A percentile compares a stretch with the other conserved stretches of the same genome.
Evolutionary conservation across 2,113 vertebrate species (phyloP).

Genomic region (Rhinolophus ferrumequinum): DNA sequence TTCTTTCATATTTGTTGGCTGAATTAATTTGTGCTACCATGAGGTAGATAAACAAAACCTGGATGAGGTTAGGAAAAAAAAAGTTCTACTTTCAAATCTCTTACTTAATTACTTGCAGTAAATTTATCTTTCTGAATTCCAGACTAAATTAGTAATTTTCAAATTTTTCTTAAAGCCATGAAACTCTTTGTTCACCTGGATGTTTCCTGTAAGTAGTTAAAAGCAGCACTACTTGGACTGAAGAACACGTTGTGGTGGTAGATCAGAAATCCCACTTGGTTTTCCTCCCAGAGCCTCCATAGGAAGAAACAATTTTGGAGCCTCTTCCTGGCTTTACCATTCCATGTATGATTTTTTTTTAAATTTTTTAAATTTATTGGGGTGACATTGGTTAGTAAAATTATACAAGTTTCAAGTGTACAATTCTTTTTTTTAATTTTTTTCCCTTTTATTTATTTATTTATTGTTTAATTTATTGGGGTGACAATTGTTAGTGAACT

Average conservation of each 20-base stretch:
- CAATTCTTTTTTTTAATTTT: no score
- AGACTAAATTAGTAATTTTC: neutral
- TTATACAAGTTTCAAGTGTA: no score
- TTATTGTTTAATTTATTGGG: no score
- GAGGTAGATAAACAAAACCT: neutral
- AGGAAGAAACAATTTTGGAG: neutral
- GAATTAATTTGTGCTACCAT: neutral
- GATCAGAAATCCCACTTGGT: neutral
- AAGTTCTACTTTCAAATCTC: neutral
- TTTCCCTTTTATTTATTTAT: no score
- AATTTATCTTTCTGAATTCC: slow-evolving; percentile 19
- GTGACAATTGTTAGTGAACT: no score
- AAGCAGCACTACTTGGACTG: neutral
- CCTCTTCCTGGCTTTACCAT: neutral
- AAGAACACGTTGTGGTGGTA: neutral
- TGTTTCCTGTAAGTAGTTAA: neutral
- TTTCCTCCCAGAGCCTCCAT: neutral
- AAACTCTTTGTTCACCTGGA: neutral
- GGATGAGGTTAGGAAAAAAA: neutral
- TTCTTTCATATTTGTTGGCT: neutral
- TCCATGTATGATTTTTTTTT: neutral
- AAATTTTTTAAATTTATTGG: no score
- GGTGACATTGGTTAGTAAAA: no score
- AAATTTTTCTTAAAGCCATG: neutral
- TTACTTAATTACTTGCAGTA: neutral